Evolutionary conservation across 2,113 vertebrate species (phyloP).

Genomic region (Grammomys dolichurus): DNA sequence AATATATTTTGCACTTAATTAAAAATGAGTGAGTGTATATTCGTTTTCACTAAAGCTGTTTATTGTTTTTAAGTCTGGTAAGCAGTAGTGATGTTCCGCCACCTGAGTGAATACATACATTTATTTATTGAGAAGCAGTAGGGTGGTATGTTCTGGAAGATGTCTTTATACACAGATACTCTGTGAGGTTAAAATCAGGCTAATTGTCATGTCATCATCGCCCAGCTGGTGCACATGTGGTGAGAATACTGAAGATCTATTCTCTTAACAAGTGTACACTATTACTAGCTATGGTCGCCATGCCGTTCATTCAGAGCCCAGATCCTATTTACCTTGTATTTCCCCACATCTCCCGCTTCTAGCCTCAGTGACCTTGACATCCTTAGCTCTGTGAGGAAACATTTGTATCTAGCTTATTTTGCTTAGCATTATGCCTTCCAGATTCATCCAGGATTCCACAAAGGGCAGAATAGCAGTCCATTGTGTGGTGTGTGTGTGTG

Average conservation of each 20-base stretch:
- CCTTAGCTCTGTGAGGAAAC: background rate
- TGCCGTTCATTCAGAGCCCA: background rate
- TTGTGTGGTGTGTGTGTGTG: background rate
- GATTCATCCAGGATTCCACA: background rate
- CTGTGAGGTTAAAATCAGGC: background rate
- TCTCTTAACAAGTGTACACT: background rate
- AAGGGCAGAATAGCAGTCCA: background rate
- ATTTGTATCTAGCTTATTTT: background rate
- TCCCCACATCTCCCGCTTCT: background rate
- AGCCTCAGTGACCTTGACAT: background rate
- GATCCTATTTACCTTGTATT: background rate
- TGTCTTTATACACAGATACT: background rate
- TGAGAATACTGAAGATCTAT: background rate
- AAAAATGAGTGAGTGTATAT: background rate
- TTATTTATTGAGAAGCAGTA: background rate
- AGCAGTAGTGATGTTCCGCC: background rate
- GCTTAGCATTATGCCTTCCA: background rate
- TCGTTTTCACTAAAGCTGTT: background rate
- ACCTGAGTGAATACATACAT: background rate
- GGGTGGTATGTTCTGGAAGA: background rate
- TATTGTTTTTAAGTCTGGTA: background rate
- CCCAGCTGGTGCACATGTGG: background rate
- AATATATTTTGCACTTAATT: constrained; percentile 49
- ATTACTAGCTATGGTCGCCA: background rate
- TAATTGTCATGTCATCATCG: background rate